A percentile compares a stretch with the other conserved stretches of the same genome.
Conservation (phyloP, 2,888 invertebrate genomes). For the Agonum fuliginosum region DNA sequence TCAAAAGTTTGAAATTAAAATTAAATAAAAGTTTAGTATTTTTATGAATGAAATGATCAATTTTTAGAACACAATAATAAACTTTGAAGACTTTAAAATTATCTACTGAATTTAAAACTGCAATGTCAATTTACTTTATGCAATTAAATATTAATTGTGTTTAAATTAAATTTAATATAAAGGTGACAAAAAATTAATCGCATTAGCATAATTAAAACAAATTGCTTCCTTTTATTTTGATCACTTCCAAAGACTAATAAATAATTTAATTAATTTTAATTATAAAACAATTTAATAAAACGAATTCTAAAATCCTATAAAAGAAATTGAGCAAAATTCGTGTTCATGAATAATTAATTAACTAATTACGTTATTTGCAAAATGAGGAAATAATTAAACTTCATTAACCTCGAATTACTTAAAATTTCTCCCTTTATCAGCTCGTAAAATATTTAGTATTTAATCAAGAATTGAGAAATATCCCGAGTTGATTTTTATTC, state of each 20-base stretch:
- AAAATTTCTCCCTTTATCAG: neutral
- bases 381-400: neutral
- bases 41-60: no score
- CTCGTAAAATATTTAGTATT: neutral
- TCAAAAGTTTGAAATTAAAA: no score
- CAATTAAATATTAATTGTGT: neutral
- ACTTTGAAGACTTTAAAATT: no score
- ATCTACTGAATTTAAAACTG: no score
- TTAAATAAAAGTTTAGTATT: no score
- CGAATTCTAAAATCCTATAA: neutral
- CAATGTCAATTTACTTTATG: neutral
- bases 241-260: neutral
- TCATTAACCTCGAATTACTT: no score
- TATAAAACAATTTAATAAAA: neutral
- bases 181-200: conserved; percentile 7
- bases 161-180: neutral
- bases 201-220: conserved; percentile 22
- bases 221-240: conserved; percentile 12
- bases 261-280: neutral
- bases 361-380: neutral
- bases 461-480: neutral
- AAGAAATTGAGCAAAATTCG: neutral
- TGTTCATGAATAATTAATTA: neutral
- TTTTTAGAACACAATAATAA: no score
- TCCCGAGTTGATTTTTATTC: neutral